Base-by-base conservation (phyloP, 1,140 invertebrate species). In the Caenorhabditis tropicalis region DNA sequence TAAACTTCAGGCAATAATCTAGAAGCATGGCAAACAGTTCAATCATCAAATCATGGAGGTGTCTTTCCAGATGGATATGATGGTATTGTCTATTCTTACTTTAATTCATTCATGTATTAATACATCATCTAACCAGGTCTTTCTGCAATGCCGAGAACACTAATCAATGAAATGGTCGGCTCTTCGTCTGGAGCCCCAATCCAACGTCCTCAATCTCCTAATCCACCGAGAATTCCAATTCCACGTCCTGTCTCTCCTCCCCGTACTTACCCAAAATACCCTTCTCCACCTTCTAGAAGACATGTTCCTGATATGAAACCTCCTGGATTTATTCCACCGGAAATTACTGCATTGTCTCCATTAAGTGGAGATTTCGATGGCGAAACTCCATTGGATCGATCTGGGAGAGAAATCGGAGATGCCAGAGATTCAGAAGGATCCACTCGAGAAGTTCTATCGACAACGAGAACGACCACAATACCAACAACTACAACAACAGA, bases 11-110 rank as follows among this genome's bases (percentile, higher is more conserved):
- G 65, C 36, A 74, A 74, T 74, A 74, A 74, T 46, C 65, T 74
- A 74, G 65, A 74, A 74, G 65, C 65, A 74, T 74, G 65, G 65
- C 65, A 74, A 74, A 43, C 65, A 10, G 21, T 74, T 12, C 65
- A 74, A 43, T 74, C 58, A 36, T 65, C 65, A 74, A 74, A 74
- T 46, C 65, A 74, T 24, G 65, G 36, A 24, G 65, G 65, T 74
- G 65, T 74, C 36, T 74, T 74, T n/a, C 65, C 65, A 74, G 65
- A 74, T 74, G 65, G 65, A 74, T 74, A 74, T 46, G 65, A 74
- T 74, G 65, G 65, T 74, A 74, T 74, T 74, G 1, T 65, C 36
- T 46, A 24, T 0, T 74, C 24, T 21, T 27, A 56, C 24, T 56
- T 24, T 6, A 24, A 24, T 56, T 4, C 19, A 51, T 0, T 56